Percentiles rank a stretch among this genome's conserved stretches.
These are phyloP conservation scores for Drosophila diplacantha DNA, from an alignment of 2,888 invertebrate genomes.

Conservation along the genomic window DNA sequence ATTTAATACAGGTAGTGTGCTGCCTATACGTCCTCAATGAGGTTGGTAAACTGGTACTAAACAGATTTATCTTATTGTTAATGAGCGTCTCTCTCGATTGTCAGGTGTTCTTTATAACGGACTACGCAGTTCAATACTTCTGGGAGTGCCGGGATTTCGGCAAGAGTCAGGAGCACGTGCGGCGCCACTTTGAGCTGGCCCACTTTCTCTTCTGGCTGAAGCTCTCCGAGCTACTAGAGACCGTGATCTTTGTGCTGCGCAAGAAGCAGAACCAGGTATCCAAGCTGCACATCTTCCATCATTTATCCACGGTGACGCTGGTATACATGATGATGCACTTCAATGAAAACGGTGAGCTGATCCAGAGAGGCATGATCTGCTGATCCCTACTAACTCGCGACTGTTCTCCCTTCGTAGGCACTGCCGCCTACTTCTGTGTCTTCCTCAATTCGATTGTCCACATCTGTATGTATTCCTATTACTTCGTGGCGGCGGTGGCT, in stretches of 20 bases:
- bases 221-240: constrained; percentile 83
- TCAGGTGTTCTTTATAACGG: constrained; percentile 61
- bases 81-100: neutral
- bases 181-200: constrained; percentile 74
- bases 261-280: constrained; percentile 86
- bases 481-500: constrained; percentile 82
- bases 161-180: constrained; percentile 38
- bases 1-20: constrained; percentile 84
- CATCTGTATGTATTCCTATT: constrained; percentile 88
- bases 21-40: constrained; percentile 65
- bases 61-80: neutral
- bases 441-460: constrained; percentile 84
- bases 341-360: constrained; percentile 80
- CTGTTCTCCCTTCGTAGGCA: constrained; percentile 79
- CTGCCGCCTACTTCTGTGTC: constrained; percentile 82
- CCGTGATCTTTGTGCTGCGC: constrained; percentile 84
- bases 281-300: constrained; percentile 86
- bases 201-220: constrained; percentile 84
- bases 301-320: constrained; percentile 81
- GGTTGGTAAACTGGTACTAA: constrained; percentile 44
- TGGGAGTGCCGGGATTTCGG: constrained; percentile 58
- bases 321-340: constrained; percentile 82
- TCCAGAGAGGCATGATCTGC: neutral
- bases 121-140: constrained; percentile 48
- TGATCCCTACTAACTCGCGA: neutral